Base-by-base conservation (phyloP, 2,797 vertebrate species). In the Carduelis carduelis region DNA sequence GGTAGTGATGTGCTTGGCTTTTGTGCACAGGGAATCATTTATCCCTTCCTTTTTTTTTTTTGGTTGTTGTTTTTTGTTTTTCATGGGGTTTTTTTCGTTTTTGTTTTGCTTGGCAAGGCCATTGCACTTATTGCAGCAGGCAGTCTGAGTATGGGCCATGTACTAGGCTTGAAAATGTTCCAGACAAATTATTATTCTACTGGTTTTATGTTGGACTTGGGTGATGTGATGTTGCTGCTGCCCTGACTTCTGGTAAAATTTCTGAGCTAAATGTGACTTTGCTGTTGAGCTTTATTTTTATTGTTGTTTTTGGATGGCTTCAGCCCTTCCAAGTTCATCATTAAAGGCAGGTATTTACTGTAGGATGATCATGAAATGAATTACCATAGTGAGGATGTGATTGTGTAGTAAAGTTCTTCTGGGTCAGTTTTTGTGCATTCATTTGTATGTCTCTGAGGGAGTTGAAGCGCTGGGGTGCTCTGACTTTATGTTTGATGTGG, bases 171-270 rank as follows among this genome's bases (percentile, higher is more conserved):
- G 93, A 93, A 68, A 63, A 50, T 41, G 35, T 74, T 95, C 95
- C 95, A 92, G 84, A 24, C 21, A 85, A 93, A 96, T 89, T 94
- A 93, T 93, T 96, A 44, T 85, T 90, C 82, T 83, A 22, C 72
- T 92, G 47, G 3, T 43, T 94, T 92, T 75, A 15, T 90, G 87
- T 93, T 90, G 72, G 35, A 28, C 11, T 94, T 92, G 84, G 61
- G 84, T 75, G 46, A 41, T n/a, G 13, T 47, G 44, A 50, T 4
- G 6, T 28, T 78, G 71, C 71, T 93, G 46, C 71, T 0, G 1
- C 68, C 46, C 64, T 80, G 75, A 71, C 35, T 77, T 78, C 61
- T 89, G 82, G 57, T 66, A 69, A 71, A 85, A 74, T 65, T 37
- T 80, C 78, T 93, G 87, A 59, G n/a, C 20, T 83, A 44, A 87